Conservation (phyloP, 2,797 vertebrate species). For the Coregonus ussuriensis region DNA sequence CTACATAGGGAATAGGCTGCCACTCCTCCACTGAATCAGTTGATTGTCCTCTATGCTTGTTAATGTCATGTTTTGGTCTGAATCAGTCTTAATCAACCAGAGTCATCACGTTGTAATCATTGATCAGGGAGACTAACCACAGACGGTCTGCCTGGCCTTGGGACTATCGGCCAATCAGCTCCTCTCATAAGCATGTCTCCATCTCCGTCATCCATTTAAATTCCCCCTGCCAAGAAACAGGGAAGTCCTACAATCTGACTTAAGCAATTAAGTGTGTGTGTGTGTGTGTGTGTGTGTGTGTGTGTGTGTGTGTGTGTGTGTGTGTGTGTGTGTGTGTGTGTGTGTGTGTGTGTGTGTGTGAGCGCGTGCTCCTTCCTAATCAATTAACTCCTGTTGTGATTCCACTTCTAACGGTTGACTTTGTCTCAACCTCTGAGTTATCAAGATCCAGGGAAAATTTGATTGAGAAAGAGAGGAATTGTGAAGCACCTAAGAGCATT, state of each 20-base stretch:
- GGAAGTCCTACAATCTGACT: slow-evolving; percentile 52
- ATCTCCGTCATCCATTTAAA: slow-evolving; percentile 59
- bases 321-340: no score
- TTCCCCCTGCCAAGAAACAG: slow-evolving; percentile 51
- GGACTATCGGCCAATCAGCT: slow-evolving; percentile 69
- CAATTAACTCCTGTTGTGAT: slow-evolving; percentile 61
- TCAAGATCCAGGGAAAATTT: slow-evolving; percentile 55
- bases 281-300: no score
- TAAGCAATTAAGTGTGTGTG: not conserved
- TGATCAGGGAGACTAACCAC: slow-evolving; percentile 18
- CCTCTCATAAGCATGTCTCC: slow-evolving; percentile 67
- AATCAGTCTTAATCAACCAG: slow-evolving; percentile 50
- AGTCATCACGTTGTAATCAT: slow-evolving; percentile 43
- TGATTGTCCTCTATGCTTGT: slow-evolving; percentile 50
- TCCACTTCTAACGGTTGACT: slow-evolving; percentile 58
- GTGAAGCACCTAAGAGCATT: slow-evolving; percentile 49
- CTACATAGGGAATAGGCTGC: not conserved
- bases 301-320: no score
- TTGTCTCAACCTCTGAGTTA: slow-evolving; percentile 61
- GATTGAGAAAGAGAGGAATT: slow-evolving; percentile 45
- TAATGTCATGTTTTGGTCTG: slow-evolving; percentile 60
- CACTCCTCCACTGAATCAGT: slow-evolving; percentile 35
- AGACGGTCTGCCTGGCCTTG: slow-evolving; percentile 33
- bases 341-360: not conserved
- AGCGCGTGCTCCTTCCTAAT: slow-evolving; percentile 34